These are phyloP conservation scores for Forbesichthys papilliferus DNA, from an alignment of 2,113 vertebrate species.

Conservation along the genomic window DNA sequence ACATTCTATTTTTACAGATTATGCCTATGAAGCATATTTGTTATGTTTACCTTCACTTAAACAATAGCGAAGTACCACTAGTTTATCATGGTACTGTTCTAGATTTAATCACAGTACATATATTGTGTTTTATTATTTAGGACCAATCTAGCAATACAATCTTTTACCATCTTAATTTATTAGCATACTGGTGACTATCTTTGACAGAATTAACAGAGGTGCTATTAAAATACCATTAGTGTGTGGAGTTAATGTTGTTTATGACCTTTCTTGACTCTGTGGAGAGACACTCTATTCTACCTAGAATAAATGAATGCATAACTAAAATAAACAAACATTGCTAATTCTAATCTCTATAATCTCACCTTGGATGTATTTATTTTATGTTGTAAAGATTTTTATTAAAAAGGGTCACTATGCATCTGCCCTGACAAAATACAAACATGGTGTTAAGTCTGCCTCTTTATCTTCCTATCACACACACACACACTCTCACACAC, in stretches of 20 bases:
- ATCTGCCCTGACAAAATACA: no score
- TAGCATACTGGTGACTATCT: neutral
- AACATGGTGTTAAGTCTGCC: no score
- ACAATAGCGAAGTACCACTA: no score
- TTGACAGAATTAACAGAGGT: slow-evolving; percentile 17
- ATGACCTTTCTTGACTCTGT: slow-evolving; percentile 13
- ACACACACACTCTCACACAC: slow-evolving; percentile 14
- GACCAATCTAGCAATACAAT: neutral
- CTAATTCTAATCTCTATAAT: neutral
- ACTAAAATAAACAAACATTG: neutral
- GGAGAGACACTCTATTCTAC: slow-evolving; percentile 7
- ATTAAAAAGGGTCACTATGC: no score
- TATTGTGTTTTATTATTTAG: no score
- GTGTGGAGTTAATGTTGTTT: slow-evolving; percentile 10
- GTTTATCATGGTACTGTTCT: no score
- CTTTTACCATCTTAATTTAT: no score
- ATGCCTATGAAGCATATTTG: no score
- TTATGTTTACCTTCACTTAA: no score
- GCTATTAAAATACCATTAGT: slow-evolving; percentile 34
- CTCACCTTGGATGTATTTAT: neutral
- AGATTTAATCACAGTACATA: no score
- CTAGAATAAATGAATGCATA: slow-evolving; percentile 8
- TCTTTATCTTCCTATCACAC: neutral
- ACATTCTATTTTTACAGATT: no score
- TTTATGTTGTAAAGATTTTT: no score